A percentile compares a stretch with the other conserved stretches of the same genome.
These are phyloP conservation scores for Drosophila merina DNA, from an alignment of 2,888 invertebrate genomes.

Conservation along the genomic window DNA sequence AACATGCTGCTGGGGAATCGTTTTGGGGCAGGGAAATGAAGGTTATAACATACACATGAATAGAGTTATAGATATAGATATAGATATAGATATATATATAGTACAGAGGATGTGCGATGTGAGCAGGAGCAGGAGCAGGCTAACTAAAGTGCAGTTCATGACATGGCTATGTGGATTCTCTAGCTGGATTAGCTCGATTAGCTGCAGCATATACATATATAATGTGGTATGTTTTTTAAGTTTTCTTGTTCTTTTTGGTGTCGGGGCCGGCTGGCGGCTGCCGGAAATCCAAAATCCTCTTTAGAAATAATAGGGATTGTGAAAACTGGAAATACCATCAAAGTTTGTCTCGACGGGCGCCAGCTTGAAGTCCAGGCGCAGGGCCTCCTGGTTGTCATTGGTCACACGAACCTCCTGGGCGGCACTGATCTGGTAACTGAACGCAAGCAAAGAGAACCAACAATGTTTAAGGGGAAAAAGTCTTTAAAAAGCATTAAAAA, in stretches of 20 bases:
- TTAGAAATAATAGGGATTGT: slow-evolving; percentile 81
- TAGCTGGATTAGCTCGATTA: slow-evolving; percentile 10
- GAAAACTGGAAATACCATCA: slow-evolving; percentile 83
- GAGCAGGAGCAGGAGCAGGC: slow-evolving; percentile 20
- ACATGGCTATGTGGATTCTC: slow-evolving; percentile 14
- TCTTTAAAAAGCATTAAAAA: background rate
- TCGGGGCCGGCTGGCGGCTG: background rate
- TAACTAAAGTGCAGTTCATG: slow-evolving; percentile 33
- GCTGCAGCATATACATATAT: slow-evolving; percentile 8
- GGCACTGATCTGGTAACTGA: slow-evolving; percentile 85
- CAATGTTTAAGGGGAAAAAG: background rate
- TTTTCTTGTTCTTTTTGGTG: background rate
- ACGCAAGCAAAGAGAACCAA: background rate
- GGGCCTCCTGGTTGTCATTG: slow-evolving; percentile 79
- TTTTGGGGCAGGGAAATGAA: background rate
- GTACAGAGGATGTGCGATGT: slow-evolving; percentile 22
- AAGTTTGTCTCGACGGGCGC: slow-evolving; percentile 80
- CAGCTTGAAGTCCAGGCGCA: slow-evolving; percentile 82
- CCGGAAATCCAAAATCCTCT: background rate
- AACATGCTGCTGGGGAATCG: background rate
- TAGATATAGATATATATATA: slow-evolving; percentile 6
- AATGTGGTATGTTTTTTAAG: slow-evolving; percentile 4
- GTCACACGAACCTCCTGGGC: slow-evolving; percentile 82
- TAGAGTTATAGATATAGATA: slow-evolving; percentile 7
- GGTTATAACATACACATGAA: slow-evolving; percentile 1